These are phyloP conservation scores for Tiaroga cobitis DNA, from an alignment of 2,797 vertebrate genomes.

Conservation along the genomic window DNA sequence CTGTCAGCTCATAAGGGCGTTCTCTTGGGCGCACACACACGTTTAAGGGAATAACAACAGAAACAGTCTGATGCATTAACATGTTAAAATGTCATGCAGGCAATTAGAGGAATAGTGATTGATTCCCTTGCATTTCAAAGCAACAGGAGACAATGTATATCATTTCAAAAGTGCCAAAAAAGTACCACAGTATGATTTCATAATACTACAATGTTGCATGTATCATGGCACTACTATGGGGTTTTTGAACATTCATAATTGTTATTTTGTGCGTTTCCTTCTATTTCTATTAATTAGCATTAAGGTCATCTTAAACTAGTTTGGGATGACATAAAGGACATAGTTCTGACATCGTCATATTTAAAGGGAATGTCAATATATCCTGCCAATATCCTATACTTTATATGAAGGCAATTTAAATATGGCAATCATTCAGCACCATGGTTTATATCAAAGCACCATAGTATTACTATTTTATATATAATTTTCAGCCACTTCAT, in stretches of 20 bases:
- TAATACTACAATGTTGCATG: neutral
- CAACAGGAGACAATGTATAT: neutral
- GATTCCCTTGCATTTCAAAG: neutral
- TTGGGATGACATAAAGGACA: neutral
- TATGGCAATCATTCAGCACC: neutral
- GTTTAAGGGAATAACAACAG: constrained; percentile 1
- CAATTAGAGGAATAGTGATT: neutral
- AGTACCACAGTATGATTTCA: too few species aligned
- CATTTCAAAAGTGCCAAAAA: neutral
- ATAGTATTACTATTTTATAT: neutral
- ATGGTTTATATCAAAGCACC: neutral
- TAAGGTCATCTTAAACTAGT: neutral
- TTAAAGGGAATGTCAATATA: neutral
- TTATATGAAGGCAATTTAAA: neutral
- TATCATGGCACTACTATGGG: neutral
- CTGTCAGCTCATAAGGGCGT: constrained; percentile 1
- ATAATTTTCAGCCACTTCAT: neutral
- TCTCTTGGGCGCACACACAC: neutral
- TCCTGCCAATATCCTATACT: neutral
- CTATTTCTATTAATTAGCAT: neutral
- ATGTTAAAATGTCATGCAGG: neutral
- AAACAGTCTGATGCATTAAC: neutral
- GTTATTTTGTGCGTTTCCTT: neutral
- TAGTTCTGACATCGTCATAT: neutral
- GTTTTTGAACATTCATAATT: neutral